phyloP scores from a whole-genome alignment of 2,113 vertebrate species.

The cat (Felis catus) region F.catus_Fca126_mat1.0 CM031423.1:2738501-2739000 shows the following conservation, averaged over 20 bases:
- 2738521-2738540: no score
- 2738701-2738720: neutral
- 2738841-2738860: no score
- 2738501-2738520: no score
- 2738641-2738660: rapidly evolving
- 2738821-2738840: rapidly evolving
- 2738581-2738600: no score
- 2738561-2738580: no score
- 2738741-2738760: neutral
- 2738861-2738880: no score
- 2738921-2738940: no score
- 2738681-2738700: neutral
- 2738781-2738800: rapidly evolving
- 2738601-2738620: neutral
- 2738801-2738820: neutral
- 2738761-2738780: rapidly evolving
- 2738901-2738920: neutral
- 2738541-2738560: no score
- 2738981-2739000: neutral
- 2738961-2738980: neutral
- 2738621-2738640: neutral
- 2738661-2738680: neutral
- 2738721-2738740: neutral
- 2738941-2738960: neutral
- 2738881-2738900: rapidly evolving